phyloP scores from a whole-genome alignment of 2,888 invertebrate genomes.

The Brachypalpus laphriformis region DNA sequence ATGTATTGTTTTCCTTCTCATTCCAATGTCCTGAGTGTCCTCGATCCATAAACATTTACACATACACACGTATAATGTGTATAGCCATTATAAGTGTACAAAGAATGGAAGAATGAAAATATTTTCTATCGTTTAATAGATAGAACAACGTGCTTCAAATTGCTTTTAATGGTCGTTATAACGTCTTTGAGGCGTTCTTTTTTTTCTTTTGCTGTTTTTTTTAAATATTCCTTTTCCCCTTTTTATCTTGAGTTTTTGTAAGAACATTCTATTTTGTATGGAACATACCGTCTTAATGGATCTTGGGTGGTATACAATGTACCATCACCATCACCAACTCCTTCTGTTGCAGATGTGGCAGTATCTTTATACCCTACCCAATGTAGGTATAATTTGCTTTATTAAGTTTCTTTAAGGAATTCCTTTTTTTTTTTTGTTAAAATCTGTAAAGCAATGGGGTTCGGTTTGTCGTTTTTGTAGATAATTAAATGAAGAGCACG shows the following conservation, averaged over 20 bases:
- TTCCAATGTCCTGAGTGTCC: slow-evolving; percentile 44
- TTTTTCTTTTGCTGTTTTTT: slow-evolving; percentile 35
- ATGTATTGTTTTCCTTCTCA: slow-evolving; percentile 60
- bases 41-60: slow-evolving; percentile 5
- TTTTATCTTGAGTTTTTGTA: slow-evolving; percentile 65
- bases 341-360: slow-evolving; percentile 50
- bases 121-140: slow-evolving; percentile 73
- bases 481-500: slow-evolving; percentile 70
- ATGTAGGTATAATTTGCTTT: slow-evolving; percentile 47
- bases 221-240: slow-evolving; percentile 58
- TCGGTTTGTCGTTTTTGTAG: slow-evolving; percentile 35
- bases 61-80: not conserved
- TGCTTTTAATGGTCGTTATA: slow-evolving; percentile 76
- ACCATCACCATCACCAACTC: slow-evolving; percentile 41
- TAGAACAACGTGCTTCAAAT: slow-evolving; percentile 77
- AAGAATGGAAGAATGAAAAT: slow-evolving; percentile 54
- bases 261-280: slow-evolving; percentile 70
- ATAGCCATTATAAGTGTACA: slow-evolving; percentile 41
- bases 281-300: slow-evolving; percentile 72
- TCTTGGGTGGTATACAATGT: slow-evolving; percentile 46
- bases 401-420: slow-evolving; percentile 61
- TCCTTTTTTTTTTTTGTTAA: slow-evolving; percentile 21
- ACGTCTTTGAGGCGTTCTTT: slow-evolving; percentile 69
- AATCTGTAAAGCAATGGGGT: slow-evolving; percentile 37
- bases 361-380: slow-evolving; percentile 10